Evolutionary conservation across 2,113 vertebrate species (phyloP), one percentile per base, ranked within the genome.

Genomic region (Scomber colias): DNA sequence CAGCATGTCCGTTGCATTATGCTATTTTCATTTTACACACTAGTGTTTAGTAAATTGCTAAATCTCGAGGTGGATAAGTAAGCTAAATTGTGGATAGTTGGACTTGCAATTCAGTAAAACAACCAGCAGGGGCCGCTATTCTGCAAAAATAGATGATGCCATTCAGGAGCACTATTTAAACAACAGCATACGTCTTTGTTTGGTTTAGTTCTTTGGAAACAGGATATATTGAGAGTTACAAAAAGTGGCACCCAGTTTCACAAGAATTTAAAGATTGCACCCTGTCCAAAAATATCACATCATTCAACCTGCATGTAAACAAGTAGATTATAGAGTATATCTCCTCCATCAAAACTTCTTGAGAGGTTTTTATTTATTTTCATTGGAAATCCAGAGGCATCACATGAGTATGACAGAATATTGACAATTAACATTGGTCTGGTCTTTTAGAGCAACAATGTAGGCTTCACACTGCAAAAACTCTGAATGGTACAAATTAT

Each of bases 41-140:
- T 87, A 62, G 57, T 88, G 82, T 81, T 72, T 35, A 31, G 14
- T 44, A 48, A 85, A 88, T 74, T 75, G 83, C 66, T 87, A 88
- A 89, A 86, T 89, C 65, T 90, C 82, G 59, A 85, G 74, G 63
- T 84, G 77, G 62, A 80, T 71, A 77, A 79, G 77, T 46, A 70
- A 71, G 87, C 77, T 91, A 87, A 83, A 54, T 8, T 31, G 54
- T 77, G 54, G 50, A 48, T 8, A 59, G 85, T 79, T 90, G 79
- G 70, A 78, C 12, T 11, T 78, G 83, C 61, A 70, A 6, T 87
- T 86, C 60, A 6, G 3, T 4, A 0, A 24, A 70, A 19, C 8
- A 0, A 27, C 82, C 91, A 80, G 80, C 63, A 82, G 88, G 80
- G 10, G 0, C 30, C 87, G 2, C 84, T 90, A 24, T 85, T 88